Evolutionary conservation across 2,113 vertebrate species (phyloP).

Genomic region (Trochalopteron elliotii): DNA sequence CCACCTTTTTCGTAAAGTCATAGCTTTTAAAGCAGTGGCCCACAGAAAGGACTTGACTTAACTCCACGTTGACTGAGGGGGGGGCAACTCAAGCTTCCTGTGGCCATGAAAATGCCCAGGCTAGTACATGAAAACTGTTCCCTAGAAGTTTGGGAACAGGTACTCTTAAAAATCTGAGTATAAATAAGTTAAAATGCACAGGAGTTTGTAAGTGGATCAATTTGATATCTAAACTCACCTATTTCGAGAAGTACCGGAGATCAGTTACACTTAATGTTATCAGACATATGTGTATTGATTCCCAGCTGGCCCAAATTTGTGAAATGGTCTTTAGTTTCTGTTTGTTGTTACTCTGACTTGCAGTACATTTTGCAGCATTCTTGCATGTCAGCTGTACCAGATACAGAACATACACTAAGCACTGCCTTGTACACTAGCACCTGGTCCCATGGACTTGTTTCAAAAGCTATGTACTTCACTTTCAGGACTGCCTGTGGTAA

Average conservation of each 20-base stretch:
- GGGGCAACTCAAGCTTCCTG: background rate
- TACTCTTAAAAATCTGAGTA: background rate
- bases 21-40: background rate
- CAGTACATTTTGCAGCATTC: background rate
- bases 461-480: background rate
- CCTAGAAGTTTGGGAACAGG: too few relatives aligned
- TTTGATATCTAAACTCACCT: background rate
- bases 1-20: background rate
- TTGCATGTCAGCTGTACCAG: background rate
- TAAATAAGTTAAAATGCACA: background rate
- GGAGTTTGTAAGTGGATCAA: background rate
- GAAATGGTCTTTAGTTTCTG: background rate
- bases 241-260: background rate
- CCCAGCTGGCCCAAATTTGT: background rate
- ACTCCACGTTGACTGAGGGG: background rate
- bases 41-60: background rate
- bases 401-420: background rate
- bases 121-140: background rate
- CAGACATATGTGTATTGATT: background rate
- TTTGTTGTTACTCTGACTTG: background rate
- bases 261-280: background rate
- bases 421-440: background rate
- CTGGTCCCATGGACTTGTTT: background rate
- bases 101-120: background rate
- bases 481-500: background rate